These are phyloP conservation scores for Pygoscelis antarcticus DNA, from an alignment of 2,113 vertebrate species.

Conservation along the genomic window DNA sequence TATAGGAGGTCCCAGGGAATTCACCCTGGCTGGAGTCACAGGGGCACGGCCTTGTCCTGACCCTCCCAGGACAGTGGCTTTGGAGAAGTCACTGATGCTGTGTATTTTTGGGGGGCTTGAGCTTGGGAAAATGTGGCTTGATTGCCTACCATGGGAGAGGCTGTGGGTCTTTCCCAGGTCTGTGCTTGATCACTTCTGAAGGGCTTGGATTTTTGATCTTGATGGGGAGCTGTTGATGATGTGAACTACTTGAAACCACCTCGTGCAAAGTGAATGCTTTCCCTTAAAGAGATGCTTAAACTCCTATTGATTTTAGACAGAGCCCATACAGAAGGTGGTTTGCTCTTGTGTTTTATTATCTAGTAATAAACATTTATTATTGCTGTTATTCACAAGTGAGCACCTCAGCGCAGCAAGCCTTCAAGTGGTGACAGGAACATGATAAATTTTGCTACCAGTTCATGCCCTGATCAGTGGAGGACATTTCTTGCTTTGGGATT, in stretches of 20 bases:
- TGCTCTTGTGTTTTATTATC: neutral
- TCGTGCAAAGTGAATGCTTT: rapidly evolving
- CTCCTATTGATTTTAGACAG: neutral
- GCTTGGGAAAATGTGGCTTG: neutral
- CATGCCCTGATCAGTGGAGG: neutral
- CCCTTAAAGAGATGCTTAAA: neutral
- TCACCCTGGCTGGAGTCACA: neutral
- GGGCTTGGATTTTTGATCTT: neutral
- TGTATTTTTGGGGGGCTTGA: neutral
- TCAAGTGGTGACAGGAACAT: neutral
- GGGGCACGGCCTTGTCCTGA: neutral
- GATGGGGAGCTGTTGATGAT: neutral
- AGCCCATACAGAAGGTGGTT: neutral
- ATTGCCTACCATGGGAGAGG: neutral
- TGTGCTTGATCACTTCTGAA: neutral
- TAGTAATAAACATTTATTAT: neutral
- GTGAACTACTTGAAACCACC: neutral
- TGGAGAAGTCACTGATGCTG: neutral
- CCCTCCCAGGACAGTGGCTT: neutral
- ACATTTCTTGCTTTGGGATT: neutral
- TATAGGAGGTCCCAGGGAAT: neutral
- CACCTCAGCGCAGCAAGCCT: neutral
- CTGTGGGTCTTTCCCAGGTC: neutral
- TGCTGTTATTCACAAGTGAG: neutral
- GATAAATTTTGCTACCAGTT: neutral